Evolutionary conservation across 2,113 vertebrate genomes (phyloP).

Genomic region (Agelaius tricolor): DNA sequence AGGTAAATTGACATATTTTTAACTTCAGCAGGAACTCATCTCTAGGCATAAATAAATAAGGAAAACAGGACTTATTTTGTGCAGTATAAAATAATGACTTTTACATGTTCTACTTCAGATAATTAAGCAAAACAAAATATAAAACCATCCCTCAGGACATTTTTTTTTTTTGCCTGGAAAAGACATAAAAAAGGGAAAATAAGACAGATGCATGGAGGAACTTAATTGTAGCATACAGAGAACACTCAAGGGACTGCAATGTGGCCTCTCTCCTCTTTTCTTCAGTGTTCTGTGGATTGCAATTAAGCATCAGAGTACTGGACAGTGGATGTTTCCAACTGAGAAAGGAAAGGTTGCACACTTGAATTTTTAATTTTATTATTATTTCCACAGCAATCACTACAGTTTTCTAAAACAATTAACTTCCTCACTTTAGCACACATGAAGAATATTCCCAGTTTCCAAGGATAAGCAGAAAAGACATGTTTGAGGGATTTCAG

Average conservation of each 20-base stretch:
- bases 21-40: background rate
- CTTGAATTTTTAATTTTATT: background rate
- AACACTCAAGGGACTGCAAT: background rate
- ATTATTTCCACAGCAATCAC: background rate
- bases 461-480: background rate
- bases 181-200: slow-evolving; percentile 5
- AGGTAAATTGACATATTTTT: slow-evolving; percentile 1
- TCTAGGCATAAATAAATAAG: background rate
- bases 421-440: background rate
- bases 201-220: slow-evolving; percentile 9
- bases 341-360: background rate
- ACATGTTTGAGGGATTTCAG: background rate
- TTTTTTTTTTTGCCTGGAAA: background rate
- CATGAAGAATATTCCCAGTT: background rate
- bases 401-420: background rate
- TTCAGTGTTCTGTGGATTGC: background rate
- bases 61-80: background rate
- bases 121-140: slow-evolving; percentile 16
- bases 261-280: background rate
- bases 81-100: background rate
- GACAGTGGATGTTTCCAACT: background rate
- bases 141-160: background rate
- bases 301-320: background rate
- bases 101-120: background rate
- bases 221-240: background rate